Evolutionary conservation across 2,797 vertebrate genomes (phyloP), one percentile per base, ranked within the genome.

Genomic region (Selene dorsalis): DNA sequence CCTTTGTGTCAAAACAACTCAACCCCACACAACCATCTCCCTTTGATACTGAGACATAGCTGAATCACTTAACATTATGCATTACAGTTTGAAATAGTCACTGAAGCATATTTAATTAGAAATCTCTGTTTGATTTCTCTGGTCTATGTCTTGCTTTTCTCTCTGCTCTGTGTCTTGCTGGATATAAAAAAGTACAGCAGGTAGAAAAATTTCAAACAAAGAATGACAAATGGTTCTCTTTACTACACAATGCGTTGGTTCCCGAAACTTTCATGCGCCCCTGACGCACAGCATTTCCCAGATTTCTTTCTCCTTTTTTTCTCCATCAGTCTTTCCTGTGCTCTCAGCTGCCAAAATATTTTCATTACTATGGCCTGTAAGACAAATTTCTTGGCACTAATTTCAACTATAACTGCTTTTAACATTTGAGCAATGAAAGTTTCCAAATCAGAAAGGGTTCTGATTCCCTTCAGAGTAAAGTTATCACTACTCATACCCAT

Each of bases 1-100:
- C 45, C 30, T 64, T 50, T 69, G 67, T 18, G 38, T 38, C 18
- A 52, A 68, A 73, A 63, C 65, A 55, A 57, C 60, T 35, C 43
- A 64, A 55, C 45, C 32, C 7, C 7, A 35, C 32, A 35, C 32
- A 35, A 35, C 32, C 32, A 35, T 35, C 32, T 8, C 32, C 32
- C 32, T 35, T 35, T 35, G 32, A 35, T 8, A 35, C 32, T 35
- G 32, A 35, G 32, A 35, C 32, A 35, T 35, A 5, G 7, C 22
- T 43, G 63, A 73, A 64, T 65, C 59, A 57, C 60, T 35, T 43
- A 60, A 55, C 38, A 30, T 43, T 38, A 61, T 55, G 59, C 47
- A 56, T 52, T 26, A 3, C 66, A 28, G 53, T 24, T 67, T 55
- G 18, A 39, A 56, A 45, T 32, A 3, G 13, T 53, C 53, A 26